These are phyloP conservation scores for Psittacula echo DNA, from an alignment of 2,797 vertebrate genomes.

Conservation along the genomic window DNA sequence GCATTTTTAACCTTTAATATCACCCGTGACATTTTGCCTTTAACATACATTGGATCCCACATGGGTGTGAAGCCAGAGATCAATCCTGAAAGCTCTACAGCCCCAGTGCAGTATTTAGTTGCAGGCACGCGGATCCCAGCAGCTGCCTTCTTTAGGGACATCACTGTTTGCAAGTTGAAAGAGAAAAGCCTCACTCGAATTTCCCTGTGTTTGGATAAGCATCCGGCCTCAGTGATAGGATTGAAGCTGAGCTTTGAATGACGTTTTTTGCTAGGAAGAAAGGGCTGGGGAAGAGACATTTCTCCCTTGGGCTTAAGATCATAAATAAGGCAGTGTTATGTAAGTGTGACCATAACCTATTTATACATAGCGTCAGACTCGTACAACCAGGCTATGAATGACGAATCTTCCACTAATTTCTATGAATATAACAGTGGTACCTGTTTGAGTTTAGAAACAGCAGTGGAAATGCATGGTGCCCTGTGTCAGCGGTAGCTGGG, in stretches of 20 bases:
- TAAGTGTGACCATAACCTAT: constrained; percentile 60
- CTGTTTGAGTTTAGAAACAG: background rate
- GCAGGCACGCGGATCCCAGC: background rate
- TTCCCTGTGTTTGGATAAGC: background rate
- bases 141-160: constrained; percentile 2
- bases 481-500: background rate
- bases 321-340: constrained; percentile 57
- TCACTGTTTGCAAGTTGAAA: background rate
- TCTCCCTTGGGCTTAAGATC: constrained; percentile 55
- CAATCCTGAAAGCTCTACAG: background rate
- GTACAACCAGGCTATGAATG: constrained; percentile 27
- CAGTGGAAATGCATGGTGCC: background rate
- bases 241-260: constrained; percentile 51
- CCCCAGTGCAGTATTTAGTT: background rate
- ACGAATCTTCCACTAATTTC: constrained; percentile 42
- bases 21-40: background rate
- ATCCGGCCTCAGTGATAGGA: background rate
- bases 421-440: background rate
- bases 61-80: background rate
- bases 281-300: constrained; percentile 16
- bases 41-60: background rate
- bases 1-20: background rate
- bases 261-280: constrained; percentile 41
- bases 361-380: constrained; percentile 48
- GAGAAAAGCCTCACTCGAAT: constrained; percentile 11